These are phyloP conservation scores for Malurus alboscapulatus DNA, from an alignment of 2,113 vertebrate genomes.

Conservation along the genomic window DNA sequence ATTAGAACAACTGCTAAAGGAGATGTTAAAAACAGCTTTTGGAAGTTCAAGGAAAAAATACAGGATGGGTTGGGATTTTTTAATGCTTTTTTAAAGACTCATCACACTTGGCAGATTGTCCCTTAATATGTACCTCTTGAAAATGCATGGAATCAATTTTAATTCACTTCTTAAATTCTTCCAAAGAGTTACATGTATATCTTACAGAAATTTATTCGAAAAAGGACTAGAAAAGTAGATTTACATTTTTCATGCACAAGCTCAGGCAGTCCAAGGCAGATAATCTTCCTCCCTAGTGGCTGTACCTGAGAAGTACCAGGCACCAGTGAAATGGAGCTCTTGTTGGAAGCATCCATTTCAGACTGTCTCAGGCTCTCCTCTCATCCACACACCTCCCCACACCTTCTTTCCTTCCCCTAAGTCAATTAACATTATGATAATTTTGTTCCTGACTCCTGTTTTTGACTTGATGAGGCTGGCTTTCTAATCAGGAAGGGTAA, in stretches of 20 bases:
- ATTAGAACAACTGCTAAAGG: neutral
- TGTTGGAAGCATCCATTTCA: neutral
- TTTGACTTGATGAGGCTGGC: conserved; percentile 56
- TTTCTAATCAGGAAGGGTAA: conserved; percentile 71
- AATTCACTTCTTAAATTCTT: neutral
- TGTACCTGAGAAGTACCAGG: neutral
- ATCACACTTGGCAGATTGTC: neutral
- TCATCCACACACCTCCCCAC: neutral
- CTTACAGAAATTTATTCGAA: neutral
- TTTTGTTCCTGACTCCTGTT: conserved; percentile 46
- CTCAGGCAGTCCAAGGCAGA: neutral
- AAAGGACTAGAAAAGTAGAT: neutral
- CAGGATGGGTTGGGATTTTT: neutral
- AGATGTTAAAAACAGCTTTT: neutral
- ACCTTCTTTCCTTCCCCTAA: neutral
- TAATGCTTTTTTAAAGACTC: neutral
- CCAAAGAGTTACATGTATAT: neutral
- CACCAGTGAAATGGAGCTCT: neutral
- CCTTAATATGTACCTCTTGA: neutral
- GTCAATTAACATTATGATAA: conserved; percentile 44
- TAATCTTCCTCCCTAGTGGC: neutral
- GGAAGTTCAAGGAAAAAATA: neutral
- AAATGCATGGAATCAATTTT: neutral
- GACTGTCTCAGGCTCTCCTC: neutral
- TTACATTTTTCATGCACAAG: neutral